phyloP scores from a whole-genome alignment of 2,888 invertebrate species.

The Scaptomyza cyrtandrae region DNA sequence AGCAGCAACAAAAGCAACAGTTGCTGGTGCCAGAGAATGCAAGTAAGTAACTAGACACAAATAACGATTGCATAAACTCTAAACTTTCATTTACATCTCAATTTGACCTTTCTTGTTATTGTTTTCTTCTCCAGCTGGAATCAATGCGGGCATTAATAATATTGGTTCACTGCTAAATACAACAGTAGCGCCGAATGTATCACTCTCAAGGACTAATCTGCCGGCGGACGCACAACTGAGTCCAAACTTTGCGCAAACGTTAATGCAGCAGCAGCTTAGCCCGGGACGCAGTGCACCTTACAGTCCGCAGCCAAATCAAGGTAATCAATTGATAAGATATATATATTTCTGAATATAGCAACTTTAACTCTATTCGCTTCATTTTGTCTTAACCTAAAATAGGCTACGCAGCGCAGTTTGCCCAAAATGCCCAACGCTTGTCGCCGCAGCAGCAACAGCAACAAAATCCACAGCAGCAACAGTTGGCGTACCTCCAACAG shows the following conservation, averaged over 20 bases:
- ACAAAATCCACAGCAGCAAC: constrained; percentile 66
- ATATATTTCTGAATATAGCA: not conserved
- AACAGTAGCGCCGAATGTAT: constrained; percentile 93
- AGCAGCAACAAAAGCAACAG: constrained; percentile 92
- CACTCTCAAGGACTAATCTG: constrained; percentile 89
- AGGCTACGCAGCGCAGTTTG: constrained; percentile 83
- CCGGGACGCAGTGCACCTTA: constrained; percentile 84
- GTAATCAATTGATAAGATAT: constrained; percentile 46
- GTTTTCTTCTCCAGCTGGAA: constrained; percentile 60
- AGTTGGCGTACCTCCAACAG: constrained; percentile 66
- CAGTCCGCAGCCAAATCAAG: constrained; percentile 84
- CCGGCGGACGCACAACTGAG: constrained; percentile 87
- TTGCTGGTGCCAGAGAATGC: constrained; percentile 92
- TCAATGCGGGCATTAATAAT: constrained; percentile 86
- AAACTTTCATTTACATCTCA: no score
- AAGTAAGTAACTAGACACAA: constrained; percentile 79
- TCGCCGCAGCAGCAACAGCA: constrained; percentile 84
- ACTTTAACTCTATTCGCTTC: not conserved
- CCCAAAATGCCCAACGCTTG: constrained; percentile 82
- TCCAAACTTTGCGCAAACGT: constrained; percentile 86
- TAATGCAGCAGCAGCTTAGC: constrained; percentile 85
- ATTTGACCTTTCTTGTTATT: not conserved
- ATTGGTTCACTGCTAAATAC: constrained; percentile 94
- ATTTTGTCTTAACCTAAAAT: not conserved
- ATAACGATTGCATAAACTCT: not conserved